Evolutionary conservation across 2,888 invertebrate species (phyloP), one percentile per base, ranked within the genome.

Genomic region (Erebia aethiops): DNA sequence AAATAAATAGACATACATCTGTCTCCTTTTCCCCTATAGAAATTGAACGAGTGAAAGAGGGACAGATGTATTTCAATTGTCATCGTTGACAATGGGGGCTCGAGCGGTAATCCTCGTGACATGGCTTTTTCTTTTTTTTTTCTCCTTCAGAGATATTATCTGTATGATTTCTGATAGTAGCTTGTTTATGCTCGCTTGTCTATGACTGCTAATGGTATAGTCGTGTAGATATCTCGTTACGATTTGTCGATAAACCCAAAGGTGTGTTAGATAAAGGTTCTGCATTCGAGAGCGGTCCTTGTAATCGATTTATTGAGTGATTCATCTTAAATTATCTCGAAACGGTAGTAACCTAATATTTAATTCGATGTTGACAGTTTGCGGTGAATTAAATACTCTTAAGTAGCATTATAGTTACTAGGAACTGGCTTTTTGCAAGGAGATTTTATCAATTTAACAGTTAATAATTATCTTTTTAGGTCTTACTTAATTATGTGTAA

Each of bases 11-110:
- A 86, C 80, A 75, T 78, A 79, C 81, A 79, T 78, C 85, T 77
- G 82, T 89, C 91, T 82, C 90, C 76, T 77, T 90, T 84, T 71
- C 69, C 66, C 76, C 61, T 69, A 51, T 70, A 62, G 69, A 56
- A 71, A 70, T 74, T 75, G 72, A 74, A 73, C 71, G 74, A 65
- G 86, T 77, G 75, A 80, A 87, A 92, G 78, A 76, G 82, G 81
- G 92, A 90, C 79, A 84, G 87, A 85, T 87, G 86, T 82, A 87
- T 87, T 84, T 84, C 88, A 84, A 91, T 92, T 92, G 92, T 92
- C 83, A 84, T 84, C 79, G 81, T 81, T 83, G 84, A 92, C 91
- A 92, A 92, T 90, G 82, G 88, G 82, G 82, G 83, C 81, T 78
- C 76, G 80, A 77, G 80, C 86, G 85, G 83, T 92, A 92, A 92